Evolutionary conservation across 2,888 invertebrate genomes (phyloP).

Genomic region (Folsomia candida): DNA sequence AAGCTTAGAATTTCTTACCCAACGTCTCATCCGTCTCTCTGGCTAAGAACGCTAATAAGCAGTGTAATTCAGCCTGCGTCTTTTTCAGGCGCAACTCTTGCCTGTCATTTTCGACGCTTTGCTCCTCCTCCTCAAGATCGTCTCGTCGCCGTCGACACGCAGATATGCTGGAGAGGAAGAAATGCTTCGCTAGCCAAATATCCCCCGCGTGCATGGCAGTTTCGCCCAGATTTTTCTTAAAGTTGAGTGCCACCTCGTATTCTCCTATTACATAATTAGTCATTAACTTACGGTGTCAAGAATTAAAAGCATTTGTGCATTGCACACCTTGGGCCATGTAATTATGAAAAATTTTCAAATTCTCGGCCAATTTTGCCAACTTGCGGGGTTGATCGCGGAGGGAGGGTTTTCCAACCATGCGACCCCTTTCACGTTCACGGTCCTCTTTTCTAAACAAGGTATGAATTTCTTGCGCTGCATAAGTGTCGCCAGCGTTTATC

Average conservation of each 20-base stretch:
- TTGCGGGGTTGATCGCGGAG: conserved; percentile 23
- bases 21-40: conserved; percentile 34
- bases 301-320: no score
- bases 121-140: background rate
- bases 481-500: conserved; percentile 28
- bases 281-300: background rate
- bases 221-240: conserved; percentile 35
- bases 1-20: conserved; percentile 21
- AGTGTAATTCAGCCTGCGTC: conserved; percentile 42
- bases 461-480: conserved; percentile 40
- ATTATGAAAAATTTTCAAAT: conserved; percentile 28
- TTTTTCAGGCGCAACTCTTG: no score
- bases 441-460: conserved; percentile 39
- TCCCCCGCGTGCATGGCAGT: conserved; percentile 35
- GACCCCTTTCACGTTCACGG: conserved; percentile 28
- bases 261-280: background rate
- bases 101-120: no score
- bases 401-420: conserved; percentile 10
- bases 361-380: conserved; percentile 23
- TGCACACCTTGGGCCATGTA: conserved; percentile 24
- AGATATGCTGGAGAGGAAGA: conserved; percentile 28
- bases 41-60: conserved; percentile 41
- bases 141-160: conserved; percentile 24
- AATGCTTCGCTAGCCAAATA: conserved; percentile 28
- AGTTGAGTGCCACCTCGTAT: conserved; percentile 37